Percentiles rank a stretch among this genome's conserved stretches.
These are phyloP conservation scores for Drosophila truncata DNA, from an alignment of 1,140 invertebrate genomes.

Conservation along the genomic window DNA sequence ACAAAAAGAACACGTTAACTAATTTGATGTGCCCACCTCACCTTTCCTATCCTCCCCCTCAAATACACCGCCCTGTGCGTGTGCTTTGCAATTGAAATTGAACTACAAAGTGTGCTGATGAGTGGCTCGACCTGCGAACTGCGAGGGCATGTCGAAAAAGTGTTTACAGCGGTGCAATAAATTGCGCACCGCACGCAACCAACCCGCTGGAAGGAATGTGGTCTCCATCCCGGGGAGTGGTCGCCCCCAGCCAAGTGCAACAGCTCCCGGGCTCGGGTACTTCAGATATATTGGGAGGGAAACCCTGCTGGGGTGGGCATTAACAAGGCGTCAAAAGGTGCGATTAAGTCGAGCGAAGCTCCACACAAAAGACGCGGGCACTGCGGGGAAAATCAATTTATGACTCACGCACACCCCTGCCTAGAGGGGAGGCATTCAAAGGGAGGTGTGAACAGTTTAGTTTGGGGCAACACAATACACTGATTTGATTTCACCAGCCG, in stretches of 20 bases:
- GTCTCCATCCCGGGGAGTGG: slow-evolving; percentile 20
- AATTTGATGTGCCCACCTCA: slow-evolving; percentile 60
- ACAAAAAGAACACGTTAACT: slow-evolving; percentile 67
- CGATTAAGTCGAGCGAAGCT: slow-evolving; percentile 56
- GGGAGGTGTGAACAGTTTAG: slow-evolving; percentile 47
- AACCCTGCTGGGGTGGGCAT: slow-evolving; percentile 7
- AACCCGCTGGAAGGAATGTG: slow-evolving; percentile 16
- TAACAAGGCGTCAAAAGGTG: slow-evolving; percentile 73
- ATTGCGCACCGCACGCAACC: slow-evolving; percentile 69
- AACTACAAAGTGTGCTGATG: slow-evolving; percentile 72
- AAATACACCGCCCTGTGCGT: slow-evolving; percentile 47
- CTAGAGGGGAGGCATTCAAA: not conserved
- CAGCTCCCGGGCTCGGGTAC: not conserved
- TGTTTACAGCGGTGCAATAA: slow-evolving; percentile 80
- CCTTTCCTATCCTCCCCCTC: slow-evolving; percentile 19
- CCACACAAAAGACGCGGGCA: slow-evolving; percentile 23
- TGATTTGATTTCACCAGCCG: slow-evolving; percentile 27
- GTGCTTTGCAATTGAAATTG: slow-evolving; percentile 75
- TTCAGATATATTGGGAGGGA: not conserved
- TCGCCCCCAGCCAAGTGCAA: slow-evolving; percentile 7
- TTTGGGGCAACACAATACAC: slow-evolving; percentile 39
- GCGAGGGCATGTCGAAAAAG: slow-evolving; percentile 53
- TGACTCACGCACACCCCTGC: slow-evolving; percentile 51
- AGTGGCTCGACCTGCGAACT: slow-evolving; percentile 19
- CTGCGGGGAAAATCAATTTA: slow-evolving; percentile 63